phyloP scores from a whole-genome alignment of 2,888 invertebrate genomes.

The Zygaena filipendulae region DNA sequence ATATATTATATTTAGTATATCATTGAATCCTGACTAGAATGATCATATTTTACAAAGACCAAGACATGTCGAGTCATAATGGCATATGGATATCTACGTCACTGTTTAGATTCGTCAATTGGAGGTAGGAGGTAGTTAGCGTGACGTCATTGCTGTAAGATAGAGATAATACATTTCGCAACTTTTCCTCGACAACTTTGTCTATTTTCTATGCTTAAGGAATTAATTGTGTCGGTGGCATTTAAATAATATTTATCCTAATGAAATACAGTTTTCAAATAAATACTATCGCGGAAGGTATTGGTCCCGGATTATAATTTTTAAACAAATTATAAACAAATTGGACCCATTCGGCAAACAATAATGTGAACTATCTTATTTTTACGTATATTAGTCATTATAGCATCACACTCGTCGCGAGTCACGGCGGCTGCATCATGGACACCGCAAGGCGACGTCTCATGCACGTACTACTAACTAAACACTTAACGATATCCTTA shows the following conservation, averaged over 20 bases:
- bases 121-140: conserved; percentile 64
- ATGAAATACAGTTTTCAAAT: conserved; percentile 67
- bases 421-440: too few relatives aligned
- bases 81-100: too few relatives aligned
- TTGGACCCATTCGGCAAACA: conserved; percentile 64
- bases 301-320: conserved; percentile 69
- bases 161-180: conserved; percentile 44
- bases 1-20: too few relatives aligned
- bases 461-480: too few relatives aligned
- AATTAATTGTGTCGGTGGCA: conserved; percentile 70
- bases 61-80: too few relatives aligned
- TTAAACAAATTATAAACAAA: conserved; percentile 68
- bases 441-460: too few relatives aligned
- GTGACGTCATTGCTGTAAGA: conserved; percentile 33
- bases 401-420: too few relatives aligned
- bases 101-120: conserved; percentile 46
- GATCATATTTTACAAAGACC: too few relatives aligned
- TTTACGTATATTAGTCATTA: too few relatives aligned
- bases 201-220: conserved; percentile 68
- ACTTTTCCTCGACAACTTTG: conserved; percentile 56
- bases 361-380: conserved; percentile 31
- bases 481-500: conserved; percentile 34
- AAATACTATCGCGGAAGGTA: conserved; percentile 69
- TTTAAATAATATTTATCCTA: conserved; percentile 64
- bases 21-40: too few relatives aligned